A percentile compares a stretch with the other conserved stretches of the same genome.
Conservation (phyloP, 2,797 vertebrate genomes). For the Siniperca obscura region DNA sequence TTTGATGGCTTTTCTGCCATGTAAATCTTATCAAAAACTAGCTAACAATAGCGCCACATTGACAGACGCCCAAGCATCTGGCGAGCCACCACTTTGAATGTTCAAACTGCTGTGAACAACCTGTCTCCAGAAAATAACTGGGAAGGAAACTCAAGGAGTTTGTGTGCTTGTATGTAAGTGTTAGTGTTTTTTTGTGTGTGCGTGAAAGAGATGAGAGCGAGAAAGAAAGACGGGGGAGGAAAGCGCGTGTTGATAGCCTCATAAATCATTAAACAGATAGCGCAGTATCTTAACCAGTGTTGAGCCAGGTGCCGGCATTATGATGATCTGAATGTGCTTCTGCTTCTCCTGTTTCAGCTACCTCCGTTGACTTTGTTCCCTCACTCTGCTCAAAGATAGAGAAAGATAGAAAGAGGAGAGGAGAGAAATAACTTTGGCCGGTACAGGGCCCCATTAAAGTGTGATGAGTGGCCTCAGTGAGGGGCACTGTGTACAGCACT, state of each 20-base stretch:
- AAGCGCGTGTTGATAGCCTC: slow-evolving; percentile 68
- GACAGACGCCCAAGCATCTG: slow-evolving; percentile 85
- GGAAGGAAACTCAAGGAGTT: slow-evolving; percentile 50
- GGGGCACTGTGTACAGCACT: slow-evolving; percentile 83
- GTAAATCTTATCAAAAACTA: slow-evolving; percentile 86
- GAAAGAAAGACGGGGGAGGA: slow-evolving; percentile 3
- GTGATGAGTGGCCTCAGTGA: slow-evolving; percentile 83
- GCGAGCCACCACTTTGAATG: slow-evolving; percentile 74
- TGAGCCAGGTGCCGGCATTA: slow-evolving; percentile 68
- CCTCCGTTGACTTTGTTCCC: slow-evolving; percentile 43
- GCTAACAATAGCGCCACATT: slow-evolving; percentile 81
- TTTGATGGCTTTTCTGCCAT: slow-evolving; percentile 83
- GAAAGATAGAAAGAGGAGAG: slow-evolving; percentile 44
- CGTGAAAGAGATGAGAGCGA: slow-evolving; percentile 35
- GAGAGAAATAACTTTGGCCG: slow-evolving; percentile 74
- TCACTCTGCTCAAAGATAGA: slow-evolving; percentile 50
- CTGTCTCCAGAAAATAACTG: slow-evolving; percentile 70
- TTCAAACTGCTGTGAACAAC: slow-evolving; percentile 81
- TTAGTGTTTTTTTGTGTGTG: slow-evolving; percentile 29
- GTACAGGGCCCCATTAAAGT: slow-evolving; percentile 79
- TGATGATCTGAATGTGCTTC: slow-evolving; percentile 63
- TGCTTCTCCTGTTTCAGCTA: slow-evolving; percentile 48
- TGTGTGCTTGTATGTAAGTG: slow-evolving; percentile 29
- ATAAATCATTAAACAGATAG: slow-evolving; percentile 76
- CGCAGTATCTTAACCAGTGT: slow-evolving; percentile 72